Base-by-base conservation (phyloP, 2,797 vertebrate genomes). In the Hylomyscus alleni region DNA sequence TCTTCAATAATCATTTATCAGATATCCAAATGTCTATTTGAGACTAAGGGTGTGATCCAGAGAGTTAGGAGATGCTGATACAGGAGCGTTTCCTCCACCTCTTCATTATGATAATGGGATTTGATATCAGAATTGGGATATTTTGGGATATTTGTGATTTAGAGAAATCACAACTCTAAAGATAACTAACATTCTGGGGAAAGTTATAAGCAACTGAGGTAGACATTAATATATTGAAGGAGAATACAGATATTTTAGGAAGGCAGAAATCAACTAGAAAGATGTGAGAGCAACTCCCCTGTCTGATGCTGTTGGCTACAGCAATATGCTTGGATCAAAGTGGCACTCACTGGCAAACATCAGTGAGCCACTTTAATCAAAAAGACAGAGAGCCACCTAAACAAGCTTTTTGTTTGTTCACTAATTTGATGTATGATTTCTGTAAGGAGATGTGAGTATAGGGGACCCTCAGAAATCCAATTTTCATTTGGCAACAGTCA, bases 401-500 rank as follows among this genome's bases (percentile, higher is more conserved):
- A 72, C 22, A 40, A 90, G 81, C 50, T 44, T 96, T 96, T 92
- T 92, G 78, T 96, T 97, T 97, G 85, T 47, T 85, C 47, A 60
- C 69, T 97, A 84, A 89, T 92, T 94, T 94, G 75, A 93, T 95
- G n/a, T 58, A 72, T 44, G 8, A 56, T 76, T 93, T 34, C 82
- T 95, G 47, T 81, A 95, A 60, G 91, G 47, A 31, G 83, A 11
- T 83, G 31, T 72, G 1, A 1, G 6, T 0, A 0, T 37, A 58
- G 60, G n/a, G 56, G n/a, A 52, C 52, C 90, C 8, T 94, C 58
- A 95, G 83, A 34, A 94, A 60, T 89, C 26, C 92, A 78, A 89
- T 88, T 94, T 97, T 67, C 90, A 86, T 81, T 90, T 95, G 97
- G 47, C 77, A 96, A 94, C 29, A 85, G 50, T 91, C 76, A 89